These are phyloP conservation scores for Myrmecophaga tridactyla DNA, from an alignment of 2,113 vertebrate species.

Conservation along the genomic window DNA sequence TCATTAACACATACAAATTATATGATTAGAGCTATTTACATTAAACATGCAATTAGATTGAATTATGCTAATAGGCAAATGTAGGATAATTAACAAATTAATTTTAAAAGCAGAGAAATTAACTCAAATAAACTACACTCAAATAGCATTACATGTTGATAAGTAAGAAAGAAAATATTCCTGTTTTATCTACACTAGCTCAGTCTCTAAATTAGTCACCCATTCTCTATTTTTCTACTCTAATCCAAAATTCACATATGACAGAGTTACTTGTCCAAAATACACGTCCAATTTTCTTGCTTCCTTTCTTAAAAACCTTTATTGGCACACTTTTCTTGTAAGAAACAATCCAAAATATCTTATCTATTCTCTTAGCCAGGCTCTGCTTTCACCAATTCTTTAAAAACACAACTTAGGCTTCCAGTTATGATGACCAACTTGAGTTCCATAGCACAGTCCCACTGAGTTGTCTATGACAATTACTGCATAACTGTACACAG, in stretches of 20 bases:
- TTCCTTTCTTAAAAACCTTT: background rate
- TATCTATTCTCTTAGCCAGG: background rate
- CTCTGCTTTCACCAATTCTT: background rate
- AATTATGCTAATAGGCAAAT: conserved; percentile 82
- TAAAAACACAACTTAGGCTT: background rate
- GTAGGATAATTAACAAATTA: conserved; percentile 78
- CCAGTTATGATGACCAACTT: background rate
- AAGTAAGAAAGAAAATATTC: conserved; percentile 62
- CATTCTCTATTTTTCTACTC: background rate
- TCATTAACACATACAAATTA: conserved; percentile 82
- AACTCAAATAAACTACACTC: conserved; percentile 75
- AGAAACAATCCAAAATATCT: background rate
- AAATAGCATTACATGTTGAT: conserved; percentile 32
- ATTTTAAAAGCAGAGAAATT: conserved; percentile 82
- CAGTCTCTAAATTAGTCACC: background rate
- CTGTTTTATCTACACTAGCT: background rate
- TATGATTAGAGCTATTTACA: conserved; percentile 83
- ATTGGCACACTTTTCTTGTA: background rate
- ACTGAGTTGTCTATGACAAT: too few relatives aligned
- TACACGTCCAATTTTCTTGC: background rate
- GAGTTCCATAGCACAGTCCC: background rate
- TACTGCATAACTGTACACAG: background rate
- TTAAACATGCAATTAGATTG: conserved; percentile 82
- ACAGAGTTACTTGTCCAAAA: background rate
- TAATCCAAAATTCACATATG: background rate